Percentiles rank a stretch among this genome's conserved stretches.
Evolutionary conservation across 1,140 invertebrate genomes (phyloP).

Genomic region (Pentalonia nigronervosa): DNA sequence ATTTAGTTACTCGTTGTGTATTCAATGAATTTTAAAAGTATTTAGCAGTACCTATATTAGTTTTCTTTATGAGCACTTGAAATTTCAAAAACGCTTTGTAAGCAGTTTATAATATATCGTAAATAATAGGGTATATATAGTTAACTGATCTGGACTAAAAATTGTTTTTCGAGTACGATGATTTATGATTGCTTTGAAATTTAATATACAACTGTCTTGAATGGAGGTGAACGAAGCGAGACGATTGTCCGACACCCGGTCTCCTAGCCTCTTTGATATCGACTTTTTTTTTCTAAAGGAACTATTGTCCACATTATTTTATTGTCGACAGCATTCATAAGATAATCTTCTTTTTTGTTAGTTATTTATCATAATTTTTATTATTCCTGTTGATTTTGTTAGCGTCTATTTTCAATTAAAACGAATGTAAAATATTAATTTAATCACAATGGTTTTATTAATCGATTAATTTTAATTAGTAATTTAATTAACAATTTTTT

Average conservation of each 20-base stretch:
- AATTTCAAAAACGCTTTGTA: neutral
- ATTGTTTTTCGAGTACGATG: neutral
- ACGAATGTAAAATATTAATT: neutral
- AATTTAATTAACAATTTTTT: neutral
- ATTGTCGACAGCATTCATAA: neutral
- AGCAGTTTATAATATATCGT: neutral
- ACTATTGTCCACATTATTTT: neutral
- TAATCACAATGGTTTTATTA: neutral
- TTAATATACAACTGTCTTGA: neutral
- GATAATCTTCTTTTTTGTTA: neutral
- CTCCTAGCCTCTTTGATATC: neutral
- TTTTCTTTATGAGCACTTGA: neutral
- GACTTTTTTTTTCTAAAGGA: neutral
- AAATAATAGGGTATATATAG: neutral
- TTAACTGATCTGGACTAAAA: neutral
- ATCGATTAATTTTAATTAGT: slow-evolving; percentile 6
- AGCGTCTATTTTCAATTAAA: neutral
- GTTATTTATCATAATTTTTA: neutral
- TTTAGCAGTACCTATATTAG: neutral
- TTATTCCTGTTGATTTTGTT: neutral
- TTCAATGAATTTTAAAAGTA: neutral
- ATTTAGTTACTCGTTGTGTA: no score
- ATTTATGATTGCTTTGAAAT: neutral
- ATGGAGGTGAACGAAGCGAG: neutral
- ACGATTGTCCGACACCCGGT: neutral